phyloP scores from a whole-genome alignment of 2,888 invertebrate species.

The Lasioglossum marginatum region DNA sequence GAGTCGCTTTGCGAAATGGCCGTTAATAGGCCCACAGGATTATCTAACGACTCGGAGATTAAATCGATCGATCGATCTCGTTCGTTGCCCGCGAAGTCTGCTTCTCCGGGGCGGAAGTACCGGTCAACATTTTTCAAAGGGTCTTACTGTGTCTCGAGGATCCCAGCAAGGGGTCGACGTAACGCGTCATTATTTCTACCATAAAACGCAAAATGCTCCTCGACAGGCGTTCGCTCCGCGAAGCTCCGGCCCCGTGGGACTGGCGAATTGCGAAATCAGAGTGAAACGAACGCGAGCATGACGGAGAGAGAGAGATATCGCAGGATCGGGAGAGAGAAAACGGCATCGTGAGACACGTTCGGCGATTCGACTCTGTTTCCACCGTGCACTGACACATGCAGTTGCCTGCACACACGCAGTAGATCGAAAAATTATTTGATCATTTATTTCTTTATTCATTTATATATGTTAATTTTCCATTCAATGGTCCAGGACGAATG shows the following conservation, averaged over 20 bases:
- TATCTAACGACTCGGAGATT: not conserved
- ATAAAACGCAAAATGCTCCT: slow-evolving; percentile 39
- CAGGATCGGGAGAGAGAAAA: slow-evolving; percentile 47
- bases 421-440: not conserved
- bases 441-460: not conserved
- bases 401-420: not conserved
- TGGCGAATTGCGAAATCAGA: slow-evolving; percentile 67
- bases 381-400: slow-evolving; percentile 42
- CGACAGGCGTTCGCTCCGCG: slow-evolving; percentile 16
- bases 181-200: slow-evolving; percentile 39
- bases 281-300: slow-evolving; percentile 44
- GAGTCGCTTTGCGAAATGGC: not conserved
- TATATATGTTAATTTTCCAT: not conserved
- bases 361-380: slow-evolving; percentile 70
- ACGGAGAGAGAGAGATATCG: not conserved
- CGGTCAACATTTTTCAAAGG: not conserved
- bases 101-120: not conserved
- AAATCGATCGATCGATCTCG: not conserved
- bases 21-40: not conserved
- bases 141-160: not conserved
- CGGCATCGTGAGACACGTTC: slow-evolving; percentile 77
- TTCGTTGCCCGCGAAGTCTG: not conserved
- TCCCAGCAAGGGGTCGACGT: not conserved
- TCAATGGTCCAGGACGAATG: not conserved
- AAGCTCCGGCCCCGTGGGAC: slow-evolving; percentile 65